These are phyloP conservation scores for Frankliniella fusca DNA, from an alignment of 2,888 invertebrate genomes.

Conservation along the genomic window DNA sequence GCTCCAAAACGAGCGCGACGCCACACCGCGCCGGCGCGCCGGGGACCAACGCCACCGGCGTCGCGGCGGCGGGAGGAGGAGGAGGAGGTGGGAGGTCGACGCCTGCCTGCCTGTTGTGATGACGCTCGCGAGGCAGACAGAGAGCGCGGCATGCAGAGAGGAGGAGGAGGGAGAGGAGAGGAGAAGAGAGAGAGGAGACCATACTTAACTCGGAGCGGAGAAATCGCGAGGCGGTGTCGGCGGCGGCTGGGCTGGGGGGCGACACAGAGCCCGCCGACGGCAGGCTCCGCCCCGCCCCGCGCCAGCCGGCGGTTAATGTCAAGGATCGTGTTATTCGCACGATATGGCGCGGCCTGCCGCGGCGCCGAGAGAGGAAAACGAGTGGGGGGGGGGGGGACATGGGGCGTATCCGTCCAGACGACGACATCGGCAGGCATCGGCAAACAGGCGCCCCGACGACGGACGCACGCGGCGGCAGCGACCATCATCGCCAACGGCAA, in stretches of 20 bases:
- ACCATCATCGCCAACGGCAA: no score
- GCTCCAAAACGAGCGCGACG: neutral
- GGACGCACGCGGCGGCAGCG: neutral
- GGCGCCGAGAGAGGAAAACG: neutral
- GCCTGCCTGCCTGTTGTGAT: no score
- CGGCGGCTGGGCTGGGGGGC: neutral
- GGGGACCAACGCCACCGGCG: neutral
- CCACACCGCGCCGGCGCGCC: neutral
- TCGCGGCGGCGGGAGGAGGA: neutral
- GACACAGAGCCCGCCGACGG: neutral
- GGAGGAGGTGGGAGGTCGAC: neutral
- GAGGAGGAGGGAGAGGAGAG: no score
- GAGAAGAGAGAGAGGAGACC: neutral
- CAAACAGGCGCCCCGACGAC: slow-evolving; percentile 6
- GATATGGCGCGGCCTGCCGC: neutral
- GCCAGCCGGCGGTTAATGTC: neutral
- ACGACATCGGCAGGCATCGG: slow-evolving; percentile 9
- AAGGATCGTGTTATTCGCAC: slow-evolving; percentile 18
- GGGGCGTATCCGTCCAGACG: neutral
- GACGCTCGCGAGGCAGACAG: neutral
- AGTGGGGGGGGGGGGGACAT: neutral
- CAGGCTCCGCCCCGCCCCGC: neutral
- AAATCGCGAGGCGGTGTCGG: neutral
- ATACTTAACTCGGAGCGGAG: slow-evolving; percentile 16
- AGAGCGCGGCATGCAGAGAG: no score